A percentile compares a stretch with the other conserved stretches of the same genome.
phyloP scores from a whole-genome alignment of 1,140 invertebrate genomes.

The Platorchestia sp. region DNA sequence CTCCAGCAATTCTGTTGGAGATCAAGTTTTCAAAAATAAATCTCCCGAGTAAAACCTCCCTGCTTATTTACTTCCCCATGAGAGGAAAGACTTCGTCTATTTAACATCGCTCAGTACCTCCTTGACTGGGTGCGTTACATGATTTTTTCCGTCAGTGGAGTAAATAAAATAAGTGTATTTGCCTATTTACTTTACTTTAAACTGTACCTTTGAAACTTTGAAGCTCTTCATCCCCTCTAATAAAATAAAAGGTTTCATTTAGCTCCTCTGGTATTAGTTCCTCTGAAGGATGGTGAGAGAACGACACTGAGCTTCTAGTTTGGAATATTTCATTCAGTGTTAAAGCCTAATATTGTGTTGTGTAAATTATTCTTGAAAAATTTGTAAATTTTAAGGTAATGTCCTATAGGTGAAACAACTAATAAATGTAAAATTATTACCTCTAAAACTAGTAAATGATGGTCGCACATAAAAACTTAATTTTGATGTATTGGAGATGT shows the following conservation, averaged over 20 bases:
- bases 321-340: not conserved
- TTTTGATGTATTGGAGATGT: too few relatives aligned
- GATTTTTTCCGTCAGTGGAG: not conserved
- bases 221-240: not conserved
- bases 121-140: not conserved
- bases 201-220: not conserved
- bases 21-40: not conserved
- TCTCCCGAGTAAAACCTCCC: not conserved
- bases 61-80: not conserved
- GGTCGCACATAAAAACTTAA: too few relatives aligned
- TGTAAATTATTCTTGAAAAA: too few relatives aligned
- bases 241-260: not conserved
- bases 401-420: too few relatives aligned
- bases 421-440: too few relatives aligned
- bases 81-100: not conserved
- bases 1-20: not conserved
- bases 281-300: not conserved
- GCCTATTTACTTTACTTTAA: not conserved
- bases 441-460: too few relatives aligned
- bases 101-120: not conserved
- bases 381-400: too few relatives aligned
- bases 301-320: not conserved
- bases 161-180: not conserved
- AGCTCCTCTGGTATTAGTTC: not conserved
- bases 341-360: too few relatives aligned